Evolutionary conservation across 2,888 invertebrate genomes (phyloP).

Genomic region (Stramonita haemastoma): DNA sequence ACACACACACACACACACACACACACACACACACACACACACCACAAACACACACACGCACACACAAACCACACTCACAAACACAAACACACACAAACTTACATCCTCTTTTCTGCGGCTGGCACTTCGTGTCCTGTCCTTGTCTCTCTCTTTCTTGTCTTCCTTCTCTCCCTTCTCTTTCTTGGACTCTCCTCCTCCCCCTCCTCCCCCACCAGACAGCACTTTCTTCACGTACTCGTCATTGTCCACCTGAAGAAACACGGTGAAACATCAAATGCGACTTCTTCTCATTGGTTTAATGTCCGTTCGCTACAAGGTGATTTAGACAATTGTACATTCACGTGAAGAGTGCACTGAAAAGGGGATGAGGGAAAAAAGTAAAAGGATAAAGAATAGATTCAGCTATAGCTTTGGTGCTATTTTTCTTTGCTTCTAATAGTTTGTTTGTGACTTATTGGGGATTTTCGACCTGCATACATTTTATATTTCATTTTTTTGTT

Average conservation of each 20-base stretch:
- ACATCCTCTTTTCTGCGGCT: constrained; percentile 39
- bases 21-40: neutral
- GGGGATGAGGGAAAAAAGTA: no score
- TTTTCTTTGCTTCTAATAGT: no score
- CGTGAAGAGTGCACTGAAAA: no score
- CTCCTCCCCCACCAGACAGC: constrained; percentile 64
- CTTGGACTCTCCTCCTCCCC: constrained; percentile 34
- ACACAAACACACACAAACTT: neutral
- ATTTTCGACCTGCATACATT: no score
- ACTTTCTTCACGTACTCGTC: constrained; percentile 77
- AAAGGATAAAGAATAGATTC: no score
- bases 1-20: neutral
- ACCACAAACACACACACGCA: neutral
- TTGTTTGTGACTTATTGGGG: no score
- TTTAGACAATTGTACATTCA: no score
- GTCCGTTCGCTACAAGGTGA: no score
- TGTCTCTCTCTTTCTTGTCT: constrained; percentile 50
- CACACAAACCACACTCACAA: neutral
- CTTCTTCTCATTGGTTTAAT: no score
- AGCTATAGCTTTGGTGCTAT: no score
- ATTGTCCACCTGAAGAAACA: constrained; percentile 73
- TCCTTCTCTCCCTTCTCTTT: constrained; percentile 44
- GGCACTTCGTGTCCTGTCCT: constrained; percentile 42
- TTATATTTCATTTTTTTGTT: no score
- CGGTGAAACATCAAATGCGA: no score